Conservation (phyloP, 1,140 invertebrate genomes). For the Scaptodrosophila lebanonensis region DNA sequence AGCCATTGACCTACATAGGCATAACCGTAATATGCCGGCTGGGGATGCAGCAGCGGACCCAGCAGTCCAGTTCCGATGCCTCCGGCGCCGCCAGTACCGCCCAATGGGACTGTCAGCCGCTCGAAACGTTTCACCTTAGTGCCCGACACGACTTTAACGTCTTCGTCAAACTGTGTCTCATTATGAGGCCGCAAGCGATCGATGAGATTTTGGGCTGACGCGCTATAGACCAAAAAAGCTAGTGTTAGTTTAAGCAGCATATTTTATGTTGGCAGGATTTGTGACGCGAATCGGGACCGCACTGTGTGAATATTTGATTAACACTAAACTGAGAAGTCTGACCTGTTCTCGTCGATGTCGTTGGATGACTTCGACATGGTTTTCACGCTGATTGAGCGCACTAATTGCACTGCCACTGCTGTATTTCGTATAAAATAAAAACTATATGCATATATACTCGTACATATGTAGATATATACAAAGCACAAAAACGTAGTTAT, state of each 20-base stretch:
- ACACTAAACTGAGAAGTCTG: slow-evolving; percentile 37
- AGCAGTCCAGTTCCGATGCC: slow-evolving; percentile 41
- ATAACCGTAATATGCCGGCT: slow-evolving; percentile 49
- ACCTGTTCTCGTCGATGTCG: slow-evolving; percentile 29
- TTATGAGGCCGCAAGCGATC: slow-evolving; percentile 54
- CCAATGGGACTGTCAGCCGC: slow-evolving; percentile 56
- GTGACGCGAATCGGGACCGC: slow-evolving; percentile 10
- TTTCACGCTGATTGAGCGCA: slow-evolving; percentile 68
- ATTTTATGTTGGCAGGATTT: neutral
- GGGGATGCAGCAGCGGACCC: slow-evolving; percentile 44
- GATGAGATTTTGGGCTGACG: slow-evolving; percentile 56
- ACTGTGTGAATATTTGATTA: slow-evolving; percentile 19
- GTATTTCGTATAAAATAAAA: slow-evolving; percentile 22
- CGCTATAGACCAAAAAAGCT: slow-evolving; percentile 24
- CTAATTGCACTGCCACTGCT: slow-evolving; percentile 49
- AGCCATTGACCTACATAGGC: slow-evolving; percentile 58
- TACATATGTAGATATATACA: too few relatives aligned
- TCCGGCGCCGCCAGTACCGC: slow-evolving; percentile 32
- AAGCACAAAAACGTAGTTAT: too few relatives aligned
- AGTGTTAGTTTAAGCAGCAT: slow-evolving; percentile 42
- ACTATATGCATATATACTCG: too few relatives aligned
- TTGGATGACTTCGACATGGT: slow-evolving; percentile 71
- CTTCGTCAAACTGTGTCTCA: slow-evolving; percentile 48
- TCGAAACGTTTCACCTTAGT: slow-evolving; percentile 74
- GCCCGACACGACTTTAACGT: slow-evolving; percentile 66